phyloP scores from a whole-genome alignment of 2,888 invertebrate species.

The Meteorus cinctellus region DNA sequence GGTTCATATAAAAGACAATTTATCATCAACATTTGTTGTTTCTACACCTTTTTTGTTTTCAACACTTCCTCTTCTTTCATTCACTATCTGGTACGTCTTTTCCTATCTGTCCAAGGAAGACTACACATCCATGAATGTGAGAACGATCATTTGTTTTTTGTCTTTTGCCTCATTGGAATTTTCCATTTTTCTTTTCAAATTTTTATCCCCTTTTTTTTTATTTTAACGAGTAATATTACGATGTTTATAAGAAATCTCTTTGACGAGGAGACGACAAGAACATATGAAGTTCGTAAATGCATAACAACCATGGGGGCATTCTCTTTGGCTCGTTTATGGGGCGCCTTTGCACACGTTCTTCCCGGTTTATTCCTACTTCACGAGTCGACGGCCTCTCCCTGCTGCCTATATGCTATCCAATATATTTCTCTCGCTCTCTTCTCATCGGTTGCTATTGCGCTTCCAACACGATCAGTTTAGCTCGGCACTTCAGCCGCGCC shows the following conservation, averaged over 20 bases:
- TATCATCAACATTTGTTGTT: neutral
- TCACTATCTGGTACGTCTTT: neutral
- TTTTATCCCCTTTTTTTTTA: neutral
- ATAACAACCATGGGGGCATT: slow-evolving; percentile 23
- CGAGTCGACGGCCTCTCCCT: slow-evolving; percentile 28
- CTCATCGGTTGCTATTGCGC: slow-evolving; percentile 31
- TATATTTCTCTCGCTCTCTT: slow-evolving; percentile 27
- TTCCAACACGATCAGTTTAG: slow-evolving; percentile 59
- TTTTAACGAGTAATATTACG: neutral
- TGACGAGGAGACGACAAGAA: slow-evolving; percentile 6
- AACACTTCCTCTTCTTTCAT: neutral
- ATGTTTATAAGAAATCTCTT: neutral
- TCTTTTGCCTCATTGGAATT: neutral
- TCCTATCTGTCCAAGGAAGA: neutral
- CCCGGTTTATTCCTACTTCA: slow-evolving; percentile 32
- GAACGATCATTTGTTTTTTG: slow-evolving; percentile 20
- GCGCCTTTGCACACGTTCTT: slow-evolving; percentile 28
- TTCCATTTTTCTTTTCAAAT: neutral
- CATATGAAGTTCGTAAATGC: slow-evolving; percentile 4
- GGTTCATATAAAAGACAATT: neutral
- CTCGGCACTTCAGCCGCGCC: slow-evolving; percentile 62
- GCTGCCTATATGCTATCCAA: slow-evolving; percentile 5
- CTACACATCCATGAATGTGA: neutral
- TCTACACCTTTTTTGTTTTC: neutral
- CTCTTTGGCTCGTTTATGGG: slow-evolving; percentile 29